These are phyloP conservation scores for Cosmia pyralina DNA, from an alignment of 2,888 invertebrate genomes.

Conservation along the genomic window DNA sequence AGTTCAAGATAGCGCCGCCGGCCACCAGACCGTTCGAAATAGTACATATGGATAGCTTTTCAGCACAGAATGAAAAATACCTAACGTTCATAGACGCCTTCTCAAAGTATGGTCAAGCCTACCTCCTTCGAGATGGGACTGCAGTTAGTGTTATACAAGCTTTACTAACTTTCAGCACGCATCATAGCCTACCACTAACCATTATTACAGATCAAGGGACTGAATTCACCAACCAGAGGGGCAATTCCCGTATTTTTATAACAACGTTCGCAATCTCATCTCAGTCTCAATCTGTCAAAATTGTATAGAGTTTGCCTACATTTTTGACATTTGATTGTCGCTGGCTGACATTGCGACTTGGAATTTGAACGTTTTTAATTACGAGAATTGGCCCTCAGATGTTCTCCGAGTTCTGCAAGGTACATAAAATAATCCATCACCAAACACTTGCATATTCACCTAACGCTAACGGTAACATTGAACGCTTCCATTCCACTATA, in stretches of 20 bases:
- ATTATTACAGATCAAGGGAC: conserved; percentile 13
- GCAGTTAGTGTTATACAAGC: neutral
- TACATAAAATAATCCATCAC: neutral
- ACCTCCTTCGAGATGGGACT: conserved; percentile 7
- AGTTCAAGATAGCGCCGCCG: neutral
- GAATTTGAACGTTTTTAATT: no score
- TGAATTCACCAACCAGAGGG: conserved; percentile 8
- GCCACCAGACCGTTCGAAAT: neutral
- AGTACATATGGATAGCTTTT: neutral
- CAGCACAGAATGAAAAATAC: conserved; percentile 2
- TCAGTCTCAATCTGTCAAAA: no score
- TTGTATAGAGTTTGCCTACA: no score
- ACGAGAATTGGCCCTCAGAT: no score
- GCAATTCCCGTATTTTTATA: no score
- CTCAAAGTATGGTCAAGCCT: conserved; percentile 12
- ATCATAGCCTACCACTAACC: conserved; percentile 4
- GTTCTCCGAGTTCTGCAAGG: conserved; percentile 2
- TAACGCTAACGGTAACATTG: conserved; percentile 1
- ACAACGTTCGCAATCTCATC: no score
- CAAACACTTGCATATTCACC: neutral
- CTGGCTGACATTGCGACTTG: no score
- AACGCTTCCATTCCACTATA: neutral
- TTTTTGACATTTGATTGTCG: no score
- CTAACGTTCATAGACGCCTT: conserved; percentile 6
- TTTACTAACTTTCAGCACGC: conserved; percentile 2